A percentile compares a stretch with the other conserved stretches of the same genome.
phyloP scores from a whole-genome alignment of 2,797 vertebrate species.

The Benthosema pterotum region DNA sequence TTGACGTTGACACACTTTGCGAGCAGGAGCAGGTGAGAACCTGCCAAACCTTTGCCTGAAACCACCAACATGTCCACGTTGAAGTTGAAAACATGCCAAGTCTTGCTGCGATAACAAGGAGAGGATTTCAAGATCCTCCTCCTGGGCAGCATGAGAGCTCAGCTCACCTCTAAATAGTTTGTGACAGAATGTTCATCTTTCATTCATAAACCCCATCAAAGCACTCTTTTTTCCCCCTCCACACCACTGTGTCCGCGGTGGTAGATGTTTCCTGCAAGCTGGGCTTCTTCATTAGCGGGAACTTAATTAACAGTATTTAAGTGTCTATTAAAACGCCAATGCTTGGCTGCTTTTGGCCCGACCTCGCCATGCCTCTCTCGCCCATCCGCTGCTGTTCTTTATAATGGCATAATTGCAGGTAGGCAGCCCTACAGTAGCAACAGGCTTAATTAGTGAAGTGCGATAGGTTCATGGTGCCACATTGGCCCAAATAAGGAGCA shows the following conservation, averaged over 20 bases:
- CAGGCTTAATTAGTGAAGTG: constrained; percentile 80
- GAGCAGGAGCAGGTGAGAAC: constrained; percentile 56
- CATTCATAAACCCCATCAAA: constrained; percentile 54
- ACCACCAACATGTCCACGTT: constrained; percentile 54
- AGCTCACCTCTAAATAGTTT: constrained; percentile 57
- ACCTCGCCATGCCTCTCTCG: constrained; percentile 71
- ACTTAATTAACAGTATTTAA: constrained; percentile 86
- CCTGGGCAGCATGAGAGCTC: constrained; percentile 63
- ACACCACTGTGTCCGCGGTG: constrained; percentile 47
- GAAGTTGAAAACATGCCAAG: constrained; percentile 73
- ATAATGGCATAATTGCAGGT: constrained; percentile 85
- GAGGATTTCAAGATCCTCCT: constrained; percentile 68
- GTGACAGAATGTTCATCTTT: constrained; percentile 50
- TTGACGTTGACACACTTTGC: constrained; percentile 62
- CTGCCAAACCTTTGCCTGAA: constrained; percentile 69
- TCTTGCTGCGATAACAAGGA: constrained; percentile 70
- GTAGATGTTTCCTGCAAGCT: constrained; percentile 64
- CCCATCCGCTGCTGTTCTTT: constrained; percentile 78
- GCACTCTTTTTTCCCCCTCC: constrained; percentile 42
- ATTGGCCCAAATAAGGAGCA: constrained; percentile 74
- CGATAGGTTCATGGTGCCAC: constrained; percentile 73
- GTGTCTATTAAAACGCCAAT: constrained; percentile 84
- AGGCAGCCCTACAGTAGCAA: constrained; percentile 78
- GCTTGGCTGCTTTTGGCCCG: constrained; percentile 78
- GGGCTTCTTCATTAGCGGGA: constrained; percentile 69